Conservation (phyloP, 2,888 invertebrate genomes). For the Ennomos erosarius region DNA sequence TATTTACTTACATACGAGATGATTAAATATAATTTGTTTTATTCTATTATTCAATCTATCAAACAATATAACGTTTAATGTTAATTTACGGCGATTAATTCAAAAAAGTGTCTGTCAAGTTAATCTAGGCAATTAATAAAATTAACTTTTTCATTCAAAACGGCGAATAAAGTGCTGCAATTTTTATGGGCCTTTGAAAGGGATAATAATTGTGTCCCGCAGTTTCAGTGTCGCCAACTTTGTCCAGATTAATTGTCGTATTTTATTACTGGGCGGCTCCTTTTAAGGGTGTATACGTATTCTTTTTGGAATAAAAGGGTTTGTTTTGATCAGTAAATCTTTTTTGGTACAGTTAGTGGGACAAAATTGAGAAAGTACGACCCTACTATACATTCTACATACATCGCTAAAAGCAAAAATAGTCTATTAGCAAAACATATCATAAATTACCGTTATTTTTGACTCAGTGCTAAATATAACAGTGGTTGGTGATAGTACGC, state of each 20-base stretch:
- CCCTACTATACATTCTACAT: too few species aligned
- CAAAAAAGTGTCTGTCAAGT: conserved; percentile 23
- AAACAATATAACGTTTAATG: background rate
- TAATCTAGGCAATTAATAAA: conserved; percentile 35
- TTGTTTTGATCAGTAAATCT: conserved; percentile 6
- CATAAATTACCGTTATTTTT: too few species aligned
- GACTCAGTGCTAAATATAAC: too few species aligned
- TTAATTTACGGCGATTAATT: conserved; percentile 21
- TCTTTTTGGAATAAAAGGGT: conserved; percentile 44
- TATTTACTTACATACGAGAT: too few species aligned
- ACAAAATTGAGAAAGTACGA: background rate
- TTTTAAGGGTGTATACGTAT: conserved; percentile 47
- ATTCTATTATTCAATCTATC: too few species aligned
- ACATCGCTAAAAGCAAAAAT: too few species aligned
- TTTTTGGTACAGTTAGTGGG: too few species aligned
- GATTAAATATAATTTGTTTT: too few species aligned
- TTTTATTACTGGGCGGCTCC: conserved; percentile 52
- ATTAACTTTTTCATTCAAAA: conserved; percentile 43
- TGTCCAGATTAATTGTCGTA: conserved; percentile 59
- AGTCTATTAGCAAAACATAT: too few species aligned
- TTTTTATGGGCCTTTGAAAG: conserved; percentile 51
- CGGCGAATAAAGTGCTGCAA: conserved; percentile 48
- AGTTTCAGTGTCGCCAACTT: conserved; percentile 52
- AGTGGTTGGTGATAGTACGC: too few species aligned
- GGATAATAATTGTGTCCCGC: conserved; percentile 56